Evolutionary conservation across 2,888 invertebrate species (phyloP).

Genomic region (Eilema caniola): DNA sequence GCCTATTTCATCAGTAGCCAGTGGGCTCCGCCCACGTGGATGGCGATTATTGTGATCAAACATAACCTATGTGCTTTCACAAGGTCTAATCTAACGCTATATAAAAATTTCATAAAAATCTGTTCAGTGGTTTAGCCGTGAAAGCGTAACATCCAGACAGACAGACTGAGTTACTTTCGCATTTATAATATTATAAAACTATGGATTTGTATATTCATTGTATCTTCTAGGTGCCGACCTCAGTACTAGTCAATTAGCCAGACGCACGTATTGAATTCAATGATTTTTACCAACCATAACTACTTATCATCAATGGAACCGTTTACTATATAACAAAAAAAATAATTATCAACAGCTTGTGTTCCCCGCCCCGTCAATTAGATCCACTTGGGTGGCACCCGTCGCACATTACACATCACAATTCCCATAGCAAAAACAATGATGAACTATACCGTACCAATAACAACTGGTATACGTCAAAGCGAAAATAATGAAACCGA

Average conservation of each 20-base stretch:
- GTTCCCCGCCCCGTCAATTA: not conserved
- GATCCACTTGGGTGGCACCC: not conserved
- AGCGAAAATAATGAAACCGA: slow-evolving; percentile 52
- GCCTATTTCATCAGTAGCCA: too few relatives aligned
- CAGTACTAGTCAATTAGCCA: not conserved
- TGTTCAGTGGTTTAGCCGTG: too few relatives aligned
- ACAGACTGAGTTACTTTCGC: too few relatives aligned
- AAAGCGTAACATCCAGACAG: too few relatives aligned
- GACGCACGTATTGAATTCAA: not conserved
- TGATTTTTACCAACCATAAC: not conserved
- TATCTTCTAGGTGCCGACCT: not conserved
- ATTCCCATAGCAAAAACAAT: slow-evolving; percentile 12
- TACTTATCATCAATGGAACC: not conserved
- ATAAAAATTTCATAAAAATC: too few relatives aligned
- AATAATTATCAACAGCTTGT: not conserved
- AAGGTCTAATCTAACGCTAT: too few relatives aligned
- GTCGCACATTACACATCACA: not conserved
- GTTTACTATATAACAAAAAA: not conserved
- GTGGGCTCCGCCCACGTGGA: too few relatives aligned
- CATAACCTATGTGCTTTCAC: too few relatives aligned
- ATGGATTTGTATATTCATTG: too few relatives aligned
- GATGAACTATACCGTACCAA: slow-evolving; percentile 29
- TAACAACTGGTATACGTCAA: slow-evolving; percentile 29
- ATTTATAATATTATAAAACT: not conserved
- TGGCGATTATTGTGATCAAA: too few relatives aligned